These are phyloP conservation scores for Pelochelys cantorii DNA, from an alignment of 2,797 vertebrate genomes.

Conservation along the genomic window DNA sequence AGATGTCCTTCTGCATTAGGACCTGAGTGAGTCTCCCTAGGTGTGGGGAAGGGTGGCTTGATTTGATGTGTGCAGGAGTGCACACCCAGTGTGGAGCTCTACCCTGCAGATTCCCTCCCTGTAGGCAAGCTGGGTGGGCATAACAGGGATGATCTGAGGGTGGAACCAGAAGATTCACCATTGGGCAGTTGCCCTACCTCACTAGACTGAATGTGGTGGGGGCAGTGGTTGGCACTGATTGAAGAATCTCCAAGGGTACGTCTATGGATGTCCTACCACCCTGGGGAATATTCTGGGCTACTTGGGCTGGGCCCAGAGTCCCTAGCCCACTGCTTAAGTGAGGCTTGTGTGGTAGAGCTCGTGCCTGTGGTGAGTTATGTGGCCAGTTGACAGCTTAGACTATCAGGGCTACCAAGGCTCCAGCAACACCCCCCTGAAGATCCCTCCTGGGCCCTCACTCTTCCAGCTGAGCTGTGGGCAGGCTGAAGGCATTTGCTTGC, in stretches of 20 bases:
- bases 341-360: not conserved
- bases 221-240: not conserved
- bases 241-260: not conserved
- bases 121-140: not conserved
- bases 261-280: not conserved
- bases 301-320: not conserved
- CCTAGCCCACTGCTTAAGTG: not conserved
- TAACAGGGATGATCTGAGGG: not conserved
- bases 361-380: not conserved
- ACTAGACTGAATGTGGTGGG: not conserved
- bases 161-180: not conserved
- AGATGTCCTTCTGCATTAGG: not conserved
- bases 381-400: not conserved
- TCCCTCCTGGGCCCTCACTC: not conserved
- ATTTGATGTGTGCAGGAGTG: not conserved
- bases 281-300: not conserved
- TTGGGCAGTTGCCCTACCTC: not conserved
- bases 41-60: not conserved
- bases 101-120: not conserved
- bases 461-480: accelerated
- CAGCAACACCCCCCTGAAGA: not conserved
- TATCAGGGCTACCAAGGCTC: not conserved
- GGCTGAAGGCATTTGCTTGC: accelerated
- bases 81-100: not conserved
- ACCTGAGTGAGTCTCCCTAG: not conserved